Percentiles rank a stretch among this genome's conserved stretches.
phyloP scores from a whole-genome alignment of 2,797 vertebrate genomes.

The Paramormyrops hopkinsi region DNA sequence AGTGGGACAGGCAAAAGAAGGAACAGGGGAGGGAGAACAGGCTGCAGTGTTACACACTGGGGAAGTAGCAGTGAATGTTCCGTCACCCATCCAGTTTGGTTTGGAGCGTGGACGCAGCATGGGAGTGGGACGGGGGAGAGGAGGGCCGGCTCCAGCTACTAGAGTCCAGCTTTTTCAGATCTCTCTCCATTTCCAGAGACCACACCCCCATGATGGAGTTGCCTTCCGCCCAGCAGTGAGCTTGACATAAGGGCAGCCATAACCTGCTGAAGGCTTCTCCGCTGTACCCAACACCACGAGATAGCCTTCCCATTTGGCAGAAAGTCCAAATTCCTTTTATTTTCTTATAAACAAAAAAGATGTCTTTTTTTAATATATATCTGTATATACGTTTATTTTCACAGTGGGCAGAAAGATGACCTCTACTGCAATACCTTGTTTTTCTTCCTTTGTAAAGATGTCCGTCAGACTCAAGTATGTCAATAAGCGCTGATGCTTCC shows the following conservation, averaged over 20 bases:
- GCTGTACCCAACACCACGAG: constrained; percentile 47
- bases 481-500: constrained; percentile 65
- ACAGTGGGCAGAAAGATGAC: constrained; percentile 90
- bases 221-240: constrained; percentile 65
- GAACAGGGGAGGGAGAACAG: constrained; percentile 55
- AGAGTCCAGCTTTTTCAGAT: constrained; percentile 61
- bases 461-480: constrained; percentile 77
- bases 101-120: constrained; percentile 62
- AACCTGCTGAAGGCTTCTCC: constrained; percentile 63
- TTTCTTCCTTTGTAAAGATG: constrained; percentile 67
- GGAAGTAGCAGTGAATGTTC: constrained; percentile 59
- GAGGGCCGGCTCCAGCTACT: constrained; percentile 61
- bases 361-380: constrained; percentile 83
- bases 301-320: constrained; percentile 73
- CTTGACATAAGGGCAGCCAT: constrained; percentile 65
- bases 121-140: constrained; percentile 59
- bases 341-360: constrained; percentile 63
- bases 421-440: constrained; percentile 73
- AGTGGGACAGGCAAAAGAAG: constrained; percentile 58
- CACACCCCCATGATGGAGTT: constrained; percentile 62
- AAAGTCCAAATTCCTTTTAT: constrained; percentile 67
- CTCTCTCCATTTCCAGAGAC: constrained; percentile 64
- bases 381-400: constrained; percentile 80
- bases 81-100: constrained; percentile 66
- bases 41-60: constrained; percentile 61